These are phyloP conservation scores for Phania funesta DNA, from an alignment of 2,888 invertebrate genomes.

Conservation along the genomic window DNA sequence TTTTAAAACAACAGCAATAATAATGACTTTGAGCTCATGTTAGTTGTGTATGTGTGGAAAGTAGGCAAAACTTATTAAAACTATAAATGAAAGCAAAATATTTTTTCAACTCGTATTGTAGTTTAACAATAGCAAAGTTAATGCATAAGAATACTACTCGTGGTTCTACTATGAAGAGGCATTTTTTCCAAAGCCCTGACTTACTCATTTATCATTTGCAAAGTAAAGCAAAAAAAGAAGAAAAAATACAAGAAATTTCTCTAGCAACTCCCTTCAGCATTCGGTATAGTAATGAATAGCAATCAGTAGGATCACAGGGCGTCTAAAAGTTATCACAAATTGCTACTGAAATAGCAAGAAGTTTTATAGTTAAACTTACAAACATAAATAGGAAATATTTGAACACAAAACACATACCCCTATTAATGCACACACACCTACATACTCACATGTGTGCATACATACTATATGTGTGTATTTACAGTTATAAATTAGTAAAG, in stretches of 20 bases:
- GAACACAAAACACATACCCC: background rate
- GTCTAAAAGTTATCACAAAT: constrained; percentile 31
- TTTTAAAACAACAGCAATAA: constrained; percentile 4
- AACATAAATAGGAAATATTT: background rate
- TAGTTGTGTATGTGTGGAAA: background rate
- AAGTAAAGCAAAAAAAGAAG: background rate
- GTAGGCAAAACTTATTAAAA: constrained; percentile 41
- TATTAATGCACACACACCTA: too few relatives aligned
- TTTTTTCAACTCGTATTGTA: background rate
- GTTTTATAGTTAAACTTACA: constrained; percentile 1
- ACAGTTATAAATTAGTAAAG: too few relatives aligned
- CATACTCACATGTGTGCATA: too few relatives aligned
- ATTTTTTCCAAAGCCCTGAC: constrained; percentile 45
- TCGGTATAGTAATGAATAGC: constrained; percentile 24
- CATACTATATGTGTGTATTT: too few relatives aligned
- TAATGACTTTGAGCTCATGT: constrained; percentile 32
- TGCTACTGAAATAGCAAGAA: constrained; percentile 13
- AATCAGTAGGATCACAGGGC: constrained; percentile 26
- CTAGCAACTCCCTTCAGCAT: constrained; percentile 18
- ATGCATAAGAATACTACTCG: constrained; percentile 2
- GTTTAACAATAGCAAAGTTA: constrained; percentile 41
- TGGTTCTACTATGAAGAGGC: constrained; percentile 16
- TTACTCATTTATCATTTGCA: constrained; percentile 43
- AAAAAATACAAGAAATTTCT: background rate
- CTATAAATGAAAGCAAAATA: constrained; percentile 12